phyloP scores from a whole-genome alignment of 2,797 vertebrate species.

The Trichosurus vulpecula region DNA sequence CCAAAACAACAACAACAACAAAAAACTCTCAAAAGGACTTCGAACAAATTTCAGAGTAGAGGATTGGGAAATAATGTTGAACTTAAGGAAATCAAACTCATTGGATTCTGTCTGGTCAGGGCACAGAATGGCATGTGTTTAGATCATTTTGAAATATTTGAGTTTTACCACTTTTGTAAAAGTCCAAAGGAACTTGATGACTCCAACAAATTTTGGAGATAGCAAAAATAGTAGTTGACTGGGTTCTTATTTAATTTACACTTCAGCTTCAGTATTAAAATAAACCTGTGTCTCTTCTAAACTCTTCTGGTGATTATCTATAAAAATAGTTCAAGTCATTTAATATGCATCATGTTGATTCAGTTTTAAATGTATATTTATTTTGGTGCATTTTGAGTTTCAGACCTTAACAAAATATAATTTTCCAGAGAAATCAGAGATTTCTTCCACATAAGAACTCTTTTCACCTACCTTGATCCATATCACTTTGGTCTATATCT shows the following conservation, averaged over 20 bases:
- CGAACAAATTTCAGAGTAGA: not conserved
- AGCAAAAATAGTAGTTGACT: not conserved
- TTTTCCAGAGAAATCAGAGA: not conserved
- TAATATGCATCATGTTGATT: fast-evolving
- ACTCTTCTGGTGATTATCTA: fast-evolving
- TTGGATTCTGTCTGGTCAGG: not conserved
- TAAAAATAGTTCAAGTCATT: not conserved
- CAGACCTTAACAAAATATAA: not conserved
- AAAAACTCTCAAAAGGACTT: not conserved
- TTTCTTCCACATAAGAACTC: not conserved
- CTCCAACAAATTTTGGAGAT: not conserved
- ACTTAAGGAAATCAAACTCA: not conserved
- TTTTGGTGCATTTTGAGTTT: not conserved
- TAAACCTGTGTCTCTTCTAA: fast-evolving
- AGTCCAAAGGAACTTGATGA: not conserved
- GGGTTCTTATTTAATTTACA: not conserved
- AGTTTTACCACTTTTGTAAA: not conserved
- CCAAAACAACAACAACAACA: too few species aligned
- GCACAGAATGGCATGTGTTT: not conserved
- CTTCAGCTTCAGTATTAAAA: not conserved
- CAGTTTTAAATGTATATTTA: not conserved
- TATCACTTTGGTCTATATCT: not conserved
- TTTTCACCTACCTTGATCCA: not conserved
- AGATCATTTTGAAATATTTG: not conserved
- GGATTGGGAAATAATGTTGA: not conserved